A percentile compares a stretch with the other conserved stretches of the same genome.
Conservation (phyloP, 2,888 invertebrate species). For the Heterodera filipjevi region DNA sequence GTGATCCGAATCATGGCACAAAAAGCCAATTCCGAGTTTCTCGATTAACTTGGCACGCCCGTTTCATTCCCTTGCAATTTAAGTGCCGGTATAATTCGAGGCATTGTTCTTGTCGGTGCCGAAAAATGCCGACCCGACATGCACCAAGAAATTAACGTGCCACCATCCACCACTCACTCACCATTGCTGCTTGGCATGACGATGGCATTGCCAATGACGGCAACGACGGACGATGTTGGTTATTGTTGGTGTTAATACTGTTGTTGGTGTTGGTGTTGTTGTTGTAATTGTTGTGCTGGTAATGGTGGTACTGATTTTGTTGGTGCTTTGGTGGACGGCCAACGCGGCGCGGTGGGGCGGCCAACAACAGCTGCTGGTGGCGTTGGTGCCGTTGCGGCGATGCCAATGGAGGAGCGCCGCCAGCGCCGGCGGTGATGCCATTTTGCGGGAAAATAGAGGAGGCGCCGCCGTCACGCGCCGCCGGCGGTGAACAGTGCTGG, state of each 20-base stretch:
- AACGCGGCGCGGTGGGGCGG: conserved; percentile 3
- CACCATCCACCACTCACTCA: too few species aligned
- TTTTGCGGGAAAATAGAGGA: neutral
- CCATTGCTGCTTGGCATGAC: neutral
- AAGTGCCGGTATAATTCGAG: too few species aligned
- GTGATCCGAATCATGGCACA: too few species aligned
- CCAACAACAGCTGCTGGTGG: neutral
- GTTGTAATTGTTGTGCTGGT: neutral
- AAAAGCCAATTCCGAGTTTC: too few species aligned
- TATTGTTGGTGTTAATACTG: conserved; percentile 6
- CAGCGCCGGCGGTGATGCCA: neutral
- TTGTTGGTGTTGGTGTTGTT: neutral
- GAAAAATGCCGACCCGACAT: too few species aligned
- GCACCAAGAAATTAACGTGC: too few species aligned
- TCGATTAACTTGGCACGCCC: too few species aligned
- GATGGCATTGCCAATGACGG: conserved; percentile 6
- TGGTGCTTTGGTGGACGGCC: conserved; percentile 20
- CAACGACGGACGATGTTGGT: conserved; percentile 1
- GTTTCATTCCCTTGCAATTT: too few species aligned
- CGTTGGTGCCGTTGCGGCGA: neutral
- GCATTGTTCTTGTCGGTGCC: too few species aligned
- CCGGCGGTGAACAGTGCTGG: neutral
- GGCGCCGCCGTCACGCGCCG: neutral
- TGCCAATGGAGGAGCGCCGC: neutral
- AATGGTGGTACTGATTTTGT: conserved; percentile 2